Conservation (phyloP, 2,888 invertebrate species). For the Tholera decimalis region DNA sequence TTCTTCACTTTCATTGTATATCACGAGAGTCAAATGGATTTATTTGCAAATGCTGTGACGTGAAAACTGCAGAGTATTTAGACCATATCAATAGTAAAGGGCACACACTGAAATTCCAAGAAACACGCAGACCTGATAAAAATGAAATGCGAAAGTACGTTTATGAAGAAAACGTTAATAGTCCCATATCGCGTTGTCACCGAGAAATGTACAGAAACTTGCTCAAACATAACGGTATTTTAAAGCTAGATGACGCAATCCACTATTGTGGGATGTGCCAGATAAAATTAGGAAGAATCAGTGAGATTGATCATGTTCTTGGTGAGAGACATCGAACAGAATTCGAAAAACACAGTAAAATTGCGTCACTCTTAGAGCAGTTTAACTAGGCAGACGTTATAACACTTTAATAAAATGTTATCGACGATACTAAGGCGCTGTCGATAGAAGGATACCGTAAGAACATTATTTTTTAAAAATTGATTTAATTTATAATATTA, state of each 20-base stretch:
- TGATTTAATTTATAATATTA: too few species aligned
- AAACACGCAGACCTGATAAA: background rate
- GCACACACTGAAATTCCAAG: background rate
- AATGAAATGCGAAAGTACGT: slow-evolving; percentile 10
- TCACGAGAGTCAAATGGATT: background rate
- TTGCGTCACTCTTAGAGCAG: background rate
- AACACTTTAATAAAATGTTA: background rate
- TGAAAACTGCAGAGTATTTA: background rate
- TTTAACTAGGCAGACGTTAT: background rate
- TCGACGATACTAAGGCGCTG: too few species aligned
- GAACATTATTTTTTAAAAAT: too few species aligned
- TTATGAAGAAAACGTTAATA: background rate
- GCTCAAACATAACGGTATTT: background rate
- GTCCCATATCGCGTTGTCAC: background rate
- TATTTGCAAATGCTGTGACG: background rate
- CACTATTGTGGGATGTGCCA: background rate
- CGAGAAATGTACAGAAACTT: background rate
- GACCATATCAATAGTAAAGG: slow-evolving; percentile 1
- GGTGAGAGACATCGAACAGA: background rate
- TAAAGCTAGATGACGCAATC: background rate
- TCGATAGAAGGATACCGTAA: too few species aligned
- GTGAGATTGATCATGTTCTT: slow-evolving; percentile 18
- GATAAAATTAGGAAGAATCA: background rate
- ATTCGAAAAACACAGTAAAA: background rate
- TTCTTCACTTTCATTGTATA: background rate